Evolutionary conservation across 1,140 invertebrate genomes (phyloP).

Genomic region (Drosophila seguyi): DNA sequence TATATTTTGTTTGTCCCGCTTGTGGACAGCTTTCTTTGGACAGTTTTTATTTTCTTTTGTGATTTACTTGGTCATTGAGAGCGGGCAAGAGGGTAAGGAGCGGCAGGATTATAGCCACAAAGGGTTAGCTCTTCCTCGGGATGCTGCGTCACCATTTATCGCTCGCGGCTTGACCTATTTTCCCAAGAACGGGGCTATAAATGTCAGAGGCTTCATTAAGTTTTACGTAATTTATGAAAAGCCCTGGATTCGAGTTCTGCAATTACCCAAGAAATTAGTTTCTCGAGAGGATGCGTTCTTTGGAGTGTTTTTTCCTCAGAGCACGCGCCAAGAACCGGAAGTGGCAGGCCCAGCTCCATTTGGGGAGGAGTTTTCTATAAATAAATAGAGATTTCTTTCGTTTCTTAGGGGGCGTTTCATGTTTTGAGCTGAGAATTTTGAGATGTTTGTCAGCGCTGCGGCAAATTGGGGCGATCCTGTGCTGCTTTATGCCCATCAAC

Average conservation of each 20-base stretch:
- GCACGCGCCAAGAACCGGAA: slow-evolving; percentile 74
- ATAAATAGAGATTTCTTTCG: neutral
- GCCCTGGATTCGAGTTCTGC: slow-evolving; percentile 23
- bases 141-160: slow-evolving; percentile 71
- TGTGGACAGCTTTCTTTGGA: slow-evolving; percentile 77
- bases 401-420: slow-evolving; percentile 33
- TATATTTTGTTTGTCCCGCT: slow-evolving; percentile 56
- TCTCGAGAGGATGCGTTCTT: slow-evolving; percentile 20
- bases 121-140: slow-evolving; percentile 14
- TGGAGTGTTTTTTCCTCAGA: slow-evolving; percentile 37
- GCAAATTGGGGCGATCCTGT: slow-evolving; percentile 65
- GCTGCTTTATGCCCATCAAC: slow-evolving; percentile 61
- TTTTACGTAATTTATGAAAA: slow-evolving; percentile 80
- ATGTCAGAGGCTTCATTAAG: slow-evolving; percentile 80
- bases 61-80: slow-evolving; percentile 75
- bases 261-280: slow-evolving; percentile 74
- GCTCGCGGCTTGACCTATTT: slow-evolving; percentile 78
- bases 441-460: slow-evolving; percentile 70
- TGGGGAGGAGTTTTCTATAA: slow-evolving; percentile 21
- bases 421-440: slow-evolving; percentile 44
- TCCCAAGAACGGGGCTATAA: slow-evolving; percentile 71
- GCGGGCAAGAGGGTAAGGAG: slow-evolving; percentile 33
- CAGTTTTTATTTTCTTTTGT: slow-evolving; percentile 83
- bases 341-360: slow-evolving; percentile 54
- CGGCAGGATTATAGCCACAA: slow-evolving; percentile 39